Percentiles rank a stretch among this genome's conserved stretches.
Evolutionary conservation across 2,113 vertebrate species (phyloP).

Genomic region (Clupea harengus): DNA sequence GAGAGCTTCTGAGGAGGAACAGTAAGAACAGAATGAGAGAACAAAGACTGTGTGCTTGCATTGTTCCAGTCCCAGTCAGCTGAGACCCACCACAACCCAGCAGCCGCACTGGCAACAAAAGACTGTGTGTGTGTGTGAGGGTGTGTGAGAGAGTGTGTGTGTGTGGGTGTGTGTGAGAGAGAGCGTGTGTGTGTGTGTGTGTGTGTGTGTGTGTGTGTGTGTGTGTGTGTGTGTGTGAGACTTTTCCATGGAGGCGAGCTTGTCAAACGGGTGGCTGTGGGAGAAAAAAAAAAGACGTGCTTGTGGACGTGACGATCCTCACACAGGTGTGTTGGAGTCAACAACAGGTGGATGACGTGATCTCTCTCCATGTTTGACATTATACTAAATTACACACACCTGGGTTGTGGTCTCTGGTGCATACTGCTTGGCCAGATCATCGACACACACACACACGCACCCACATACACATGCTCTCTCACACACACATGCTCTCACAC

Average conservation of each 20-base stretch:
- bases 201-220: neutral
- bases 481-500: neutral
- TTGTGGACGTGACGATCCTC: neutral
- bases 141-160: no score
- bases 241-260: neutral
- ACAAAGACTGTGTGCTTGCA: neutral
- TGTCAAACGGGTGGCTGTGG: neutral
- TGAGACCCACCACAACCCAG: neutral
- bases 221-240: neutral
- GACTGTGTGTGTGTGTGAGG: neutral
- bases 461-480: neutral
- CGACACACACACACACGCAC: neutral
- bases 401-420: neutral
- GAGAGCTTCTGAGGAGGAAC: neutral
- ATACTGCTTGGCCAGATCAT: neutral
- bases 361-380: neutral
- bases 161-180: no score
- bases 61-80: neutral
- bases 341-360: neutral
- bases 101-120: neutral
- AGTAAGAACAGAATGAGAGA: neutral
- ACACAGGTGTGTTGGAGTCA: neutral
- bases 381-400: neutral
- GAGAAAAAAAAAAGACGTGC: neutral
- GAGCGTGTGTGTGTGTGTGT: no score